Evolutionary conservation across 1,140 invertebrate genomes (phyloP).

Genomic region (Chelonus insularis): DNA sequence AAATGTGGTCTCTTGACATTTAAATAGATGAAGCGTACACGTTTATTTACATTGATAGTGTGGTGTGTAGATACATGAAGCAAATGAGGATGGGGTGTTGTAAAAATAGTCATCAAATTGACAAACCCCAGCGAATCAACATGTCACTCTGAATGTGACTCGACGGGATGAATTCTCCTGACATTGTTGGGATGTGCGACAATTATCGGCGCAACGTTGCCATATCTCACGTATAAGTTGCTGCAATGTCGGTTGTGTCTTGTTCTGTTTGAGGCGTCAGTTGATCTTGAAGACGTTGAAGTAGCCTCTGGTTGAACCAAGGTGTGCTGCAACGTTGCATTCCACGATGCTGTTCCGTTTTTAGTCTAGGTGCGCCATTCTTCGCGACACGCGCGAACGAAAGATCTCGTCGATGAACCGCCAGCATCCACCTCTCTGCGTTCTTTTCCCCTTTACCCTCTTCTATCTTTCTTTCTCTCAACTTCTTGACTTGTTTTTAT

Average conservation of each 20-base stretch:
- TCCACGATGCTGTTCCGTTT: slow-evolving; percentile 56
- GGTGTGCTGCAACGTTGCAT: slow-evolving; percentile 55
- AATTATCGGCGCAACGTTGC: slow-evolving; percentile 49
- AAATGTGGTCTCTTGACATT: too few species aligned
- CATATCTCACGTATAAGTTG: slow-evolving; percentile 49
- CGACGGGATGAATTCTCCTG: slow-evolving; percentile 38
- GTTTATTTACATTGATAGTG: too few species aligned
- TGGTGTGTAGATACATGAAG: background rate
- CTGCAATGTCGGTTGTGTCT: background rate
- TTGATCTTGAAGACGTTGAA: background rate
- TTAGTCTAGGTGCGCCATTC: slow-evolving; percentile 57
- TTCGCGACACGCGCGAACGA: slow-evolving; percentile 54
- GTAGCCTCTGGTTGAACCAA: slow-evolving; percentile 27
- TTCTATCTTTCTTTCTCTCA: background rate
- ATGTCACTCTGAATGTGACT: background rate
- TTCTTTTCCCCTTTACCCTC: background rate
- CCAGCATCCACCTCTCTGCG: background rate
- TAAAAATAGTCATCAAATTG: slow-evolving; percentile 14
- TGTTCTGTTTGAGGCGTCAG: background rate
- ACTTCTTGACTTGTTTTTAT: slow-evolving; percentile 11
- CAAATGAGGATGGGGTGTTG: background rate
- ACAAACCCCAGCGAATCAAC: background rate
- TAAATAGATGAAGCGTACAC: too few species aligned
- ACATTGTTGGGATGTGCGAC: slow-evolving; percentile 52
- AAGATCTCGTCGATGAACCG: slow-evolving; percentile 29